A percentile compares a stretch with the other conserved stretches of the same genome.
Evolutionary conservation across 2,888 invertebrate genomes (phyloP).

Genomic region (Limnephilus rhombicus): DNA sequence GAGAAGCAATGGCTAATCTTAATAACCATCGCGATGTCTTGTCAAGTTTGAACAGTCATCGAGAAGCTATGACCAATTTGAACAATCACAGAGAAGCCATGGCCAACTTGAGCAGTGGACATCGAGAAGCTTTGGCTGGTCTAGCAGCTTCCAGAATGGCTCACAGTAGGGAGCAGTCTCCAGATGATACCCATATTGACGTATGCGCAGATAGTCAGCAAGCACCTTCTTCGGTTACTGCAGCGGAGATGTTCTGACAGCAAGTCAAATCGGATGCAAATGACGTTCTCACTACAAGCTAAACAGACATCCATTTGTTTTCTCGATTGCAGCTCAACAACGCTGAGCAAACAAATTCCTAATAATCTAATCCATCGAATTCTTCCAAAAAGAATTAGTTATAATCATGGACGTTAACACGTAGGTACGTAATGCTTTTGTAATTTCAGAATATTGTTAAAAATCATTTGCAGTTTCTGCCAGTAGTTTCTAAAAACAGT

Average conservation of each 20-base stretch:
- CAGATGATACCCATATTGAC: conserved; percentile 63
- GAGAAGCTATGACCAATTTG: conserved; percentile 40
- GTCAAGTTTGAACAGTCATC: conserved; percentile 38
- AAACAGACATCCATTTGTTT: background rate
- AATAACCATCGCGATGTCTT: conserved; percentile 44
- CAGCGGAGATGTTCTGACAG: conserved; percentile 64
- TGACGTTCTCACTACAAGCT: conserved; percentile 40
- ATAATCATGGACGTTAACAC: background rate
- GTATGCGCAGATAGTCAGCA: conserved; percentile 61
- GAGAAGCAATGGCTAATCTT: conserved; percentile 51
- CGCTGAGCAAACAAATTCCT: background rate
- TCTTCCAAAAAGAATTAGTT: background rate
- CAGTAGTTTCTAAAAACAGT: background rate
- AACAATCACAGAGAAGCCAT: conserved; percentile 53
- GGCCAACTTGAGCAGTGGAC: conserved; percentile 52
- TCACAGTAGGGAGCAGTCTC: conserved; percentile 45
- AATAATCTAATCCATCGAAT: conserved; percentile 1
- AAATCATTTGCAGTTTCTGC: background rate
- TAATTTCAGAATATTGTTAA: background rate
- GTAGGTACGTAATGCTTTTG: background rate
- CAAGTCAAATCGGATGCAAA: conserved; percentile 50
- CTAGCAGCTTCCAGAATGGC: conserved; percentile 42
- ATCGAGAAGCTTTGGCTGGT: conserved; percentile 54
- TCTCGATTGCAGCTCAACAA: background rate
- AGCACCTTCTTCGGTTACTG: conserved; percentile 53